phyloP scores from a whole-genome alignment of 2,797 vertebrate genomes.

The Xerus rutilus region DNA sequence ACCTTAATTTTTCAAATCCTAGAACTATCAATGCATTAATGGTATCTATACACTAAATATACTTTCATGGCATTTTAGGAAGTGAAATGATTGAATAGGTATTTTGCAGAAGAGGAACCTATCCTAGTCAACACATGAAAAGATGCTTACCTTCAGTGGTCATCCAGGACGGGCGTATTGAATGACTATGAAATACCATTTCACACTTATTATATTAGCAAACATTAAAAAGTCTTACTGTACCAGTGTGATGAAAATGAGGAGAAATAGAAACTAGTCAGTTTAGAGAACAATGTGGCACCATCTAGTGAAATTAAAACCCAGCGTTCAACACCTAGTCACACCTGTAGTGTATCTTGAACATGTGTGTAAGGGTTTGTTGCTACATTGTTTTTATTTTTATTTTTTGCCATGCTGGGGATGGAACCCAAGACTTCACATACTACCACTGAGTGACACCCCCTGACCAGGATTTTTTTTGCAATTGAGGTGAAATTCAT shows the following conservation, averaged over 20 bases:
- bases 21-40: background rate
- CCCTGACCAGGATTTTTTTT: no score
- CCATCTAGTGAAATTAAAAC: background rate
- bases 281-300: background rate
- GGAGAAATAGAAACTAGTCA: background rate
- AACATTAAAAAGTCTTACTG: background rate
- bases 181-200: slow-evolving; percentile 62
- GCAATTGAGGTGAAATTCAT: no score
- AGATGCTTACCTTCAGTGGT: slow-evolving; percentile 38
- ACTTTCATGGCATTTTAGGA: slow-evolving; percentile 23
- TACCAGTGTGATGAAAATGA: slow-evolving; percentile 21
- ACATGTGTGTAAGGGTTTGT: background rate
- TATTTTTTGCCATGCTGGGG: no score
- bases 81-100: background rate
- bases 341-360: background rate
- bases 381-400: background rate
- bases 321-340: background rate
- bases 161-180: background rate
- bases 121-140: background rate
- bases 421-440: no score
- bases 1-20: slow-evolving; percentile 17
- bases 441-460: no score
- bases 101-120: slow-evolving; percentile 31
- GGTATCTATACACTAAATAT: background rate
- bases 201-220: slow-evolving; percentile 53